Conservation (phyloP, 2,888 invertebrate species). For the Mimas tiliae region DNA sequence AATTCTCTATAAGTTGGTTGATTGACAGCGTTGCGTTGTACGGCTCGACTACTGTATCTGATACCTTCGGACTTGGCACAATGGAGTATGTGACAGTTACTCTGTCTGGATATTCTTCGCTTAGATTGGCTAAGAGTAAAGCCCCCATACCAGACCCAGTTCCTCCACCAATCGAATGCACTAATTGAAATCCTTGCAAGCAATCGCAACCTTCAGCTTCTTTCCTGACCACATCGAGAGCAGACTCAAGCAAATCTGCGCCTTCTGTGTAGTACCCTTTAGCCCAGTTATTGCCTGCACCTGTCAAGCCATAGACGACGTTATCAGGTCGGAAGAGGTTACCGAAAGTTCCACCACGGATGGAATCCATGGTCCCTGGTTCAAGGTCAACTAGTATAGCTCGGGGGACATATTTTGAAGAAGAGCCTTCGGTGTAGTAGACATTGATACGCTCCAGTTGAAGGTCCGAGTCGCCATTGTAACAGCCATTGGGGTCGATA, state of each 20-base stretch:
- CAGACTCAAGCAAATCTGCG: conserved; percentile 86
- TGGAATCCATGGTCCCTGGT: conserved; percentile 85
- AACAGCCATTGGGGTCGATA: conserved; percentile 84
- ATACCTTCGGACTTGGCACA: conserved; percentile 89
- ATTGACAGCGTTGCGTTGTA: conserved; percentile 89
- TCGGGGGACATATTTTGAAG: conserved; percentile 67
- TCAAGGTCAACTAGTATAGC: conserved; percentile 71
- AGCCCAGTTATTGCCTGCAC: conserved; percentile 86
- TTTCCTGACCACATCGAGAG: conserved; percentile 82
- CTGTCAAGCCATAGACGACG: conserved; percentile 85
- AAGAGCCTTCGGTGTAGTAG: conserved; percentile 88
- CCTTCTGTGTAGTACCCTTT: conserved; percentile 89
- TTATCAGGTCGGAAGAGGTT: conserved; percentile 89
- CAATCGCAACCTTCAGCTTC: conserved; percentile 89
- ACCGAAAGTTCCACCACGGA: conserved; percentile 87
- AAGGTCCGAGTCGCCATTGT: conserved; percentile 87
- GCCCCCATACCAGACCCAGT: conserved; percentile 91
- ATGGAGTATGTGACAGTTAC: conserved; percentile 88
- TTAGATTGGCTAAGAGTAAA: conserved; percentile 86
- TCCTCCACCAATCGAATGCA: conserved; percentile 89
- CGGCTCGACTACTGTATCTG: conserved; percentile 87
- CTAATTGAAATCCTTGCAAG: conserved; percentile 85
- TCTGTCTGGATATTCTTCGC: conserved; percentile 90
- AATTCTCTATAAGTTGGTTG: conserved; percentile 89
- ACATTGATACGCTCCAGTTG: conserved; percentile 91